A percentile compares a stretch with the other conserved stretches of the same genome.
These are phyloP conservation scores for Microtus richardsoni DNA, from an alignment of 2,113 vertebrate genomes.

Conservation along the genomic window DNA sequence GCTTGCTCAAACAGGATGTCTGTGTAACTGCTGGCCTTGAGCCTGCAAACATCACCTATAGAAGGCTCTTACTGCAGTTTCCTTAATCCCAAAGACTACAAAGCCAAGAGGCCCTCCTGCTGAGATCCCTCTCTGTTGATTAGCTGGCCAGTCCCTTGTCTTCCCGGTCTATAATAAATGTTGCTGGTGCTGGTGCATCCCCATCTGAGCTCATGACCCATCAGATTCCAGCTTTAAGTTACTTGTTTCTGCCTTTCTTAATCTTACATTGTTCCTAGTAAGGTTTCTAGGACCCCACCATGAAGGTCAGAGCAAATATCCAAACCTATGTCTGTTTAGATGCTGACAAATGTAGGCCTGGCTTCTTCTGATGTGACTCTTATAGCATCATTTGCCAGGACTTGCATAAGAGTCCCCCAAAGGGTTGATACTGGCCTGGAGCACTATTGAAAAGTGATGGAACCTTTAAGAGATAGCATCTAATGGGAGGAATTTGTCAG, in stretches of 20 bases:
- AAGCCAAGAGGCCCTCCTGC: not conserved
- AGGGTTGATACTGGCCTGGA: not conserved
- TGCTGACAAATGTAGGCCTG: not conserved
- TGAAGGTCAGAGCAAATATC: not conserved
- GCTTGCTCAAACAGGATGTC: not conserved
- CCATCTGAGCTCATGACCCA: not conserved
- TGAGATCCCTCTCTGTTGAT: not conserved
- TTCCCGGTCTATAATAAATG: not conserved
- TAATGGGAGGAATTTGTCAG: not conserved
- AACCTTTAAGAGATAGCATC: not conserved
- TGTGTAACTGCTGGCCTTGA: not conserved
- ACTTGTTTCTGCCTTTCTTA: not conserved
- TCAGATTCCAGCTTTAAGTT: not conserved
- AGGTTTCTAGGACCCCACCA: not conserved
- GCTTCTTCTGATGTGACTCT: not conserved
- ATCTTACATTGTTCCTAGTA: not conserved
- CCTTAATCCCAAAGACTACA: not conserved
- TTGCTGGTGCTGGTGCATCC: not conserved
- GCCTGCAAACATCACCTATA: not conserved
- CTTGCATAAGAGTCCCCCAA: not conserved
- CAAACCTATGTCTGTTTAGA: not conserved
- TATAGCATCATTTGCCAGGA: not conserved
- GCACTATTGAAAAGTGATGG: not conserved
- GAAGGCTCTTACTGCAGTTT: not conserved
- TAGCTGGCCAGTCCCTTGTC: not conserved